Percentiles rank a stretch among this genome's conserved stretches.
Conservation (phyloP, 2,113 vertebrate species). For the Amphilophus citrinellus region DNA sequence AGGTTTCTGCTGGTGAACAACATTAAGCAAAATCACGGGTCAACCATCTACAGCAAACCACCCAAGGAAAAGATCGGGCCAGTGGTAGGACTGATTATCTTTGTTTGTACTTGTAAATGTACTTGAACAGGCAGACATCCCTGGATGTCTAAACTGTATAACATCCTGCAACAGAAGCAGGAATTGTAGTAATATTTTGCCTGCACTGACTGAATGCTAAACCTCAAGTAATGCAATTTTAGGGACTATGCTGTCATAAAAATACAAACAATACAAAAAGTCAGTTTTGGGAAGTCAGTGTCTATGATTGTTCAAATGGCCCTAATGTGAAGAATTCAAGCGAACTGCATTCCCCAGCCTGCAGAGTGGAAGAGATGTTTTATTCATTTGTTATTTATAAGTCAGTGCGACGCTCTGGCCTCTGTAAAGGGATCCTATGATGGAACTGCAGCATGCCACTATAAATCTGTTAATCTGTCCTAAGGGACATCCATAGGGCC, state of each 20-base stretch:
- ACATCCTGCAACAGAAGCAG: not conserved
- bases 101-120: constrained; percentile 1
- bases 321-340: constrained; percentile 68
- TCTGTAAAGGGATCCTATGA: constrained; percentile 59
- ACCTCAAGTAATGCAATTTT: not conserved
- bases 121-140: not conserved
- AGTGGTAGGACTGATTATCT: constrained; percentile 74
- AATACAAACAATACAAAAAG: not conserved
- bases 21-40: constrained; percentile 46
- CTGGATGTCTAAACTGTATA: not conserved
- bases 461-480: constrained; percentile 67
- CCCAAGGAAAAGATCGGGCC: constrained; percentile 78
- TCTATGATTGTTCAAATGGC: constrained; percentile 32
- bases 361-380: constrained; percentile 66
- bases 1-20: constrained; percentile 20
- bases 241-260: not conserved
- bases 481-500: constrained; percentile 51
- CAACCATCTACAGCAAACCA: constrained; percentile 78
- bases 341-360: constrained; percentile 20
- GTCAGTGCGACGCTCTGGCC: constrained; percentile 44
- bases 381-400: constrained; percentile 76
- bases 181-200: not conserved
- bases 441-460: constrained; percentile 58
- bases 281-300: constrained; percentile 2
- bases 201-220: not conserved